These are phyloP conservation scores for Ornithoptera alexandrae DNA, from an alignment of 2,888 invertebrate genomes.

Conservation along the genomic window DNA sequence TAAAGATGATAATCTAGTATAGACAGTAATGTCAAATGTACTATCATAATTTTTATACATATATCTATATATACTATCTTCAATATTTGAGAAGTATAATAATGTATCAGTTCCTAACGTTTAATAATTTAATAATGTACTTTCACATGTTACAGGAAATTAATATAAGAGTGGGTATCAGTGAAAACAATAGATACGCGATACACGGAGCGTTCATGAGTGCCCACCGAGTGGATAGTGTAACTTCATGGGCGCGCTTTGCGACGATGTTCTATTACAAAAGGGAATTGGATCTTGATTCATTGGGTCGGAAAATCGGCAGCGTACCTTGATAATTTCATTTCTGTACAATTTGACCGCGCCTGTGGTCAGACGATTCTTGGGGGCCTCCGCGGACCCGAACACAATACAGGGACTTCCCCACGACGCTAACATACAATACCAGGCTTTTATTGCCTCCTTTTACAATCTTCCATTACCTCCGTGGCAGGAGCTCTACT, in stretches of 20 bases:
- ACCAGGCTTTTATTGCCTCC: slow-evolving; percentile 80
- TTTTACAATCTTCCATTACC: slow-evolving; percentile 80
- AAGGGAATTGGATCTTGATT: slow-evolving; percentile 81
- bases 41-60: background rate
- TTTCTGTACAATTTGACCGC: slow-evolving; percentile 81
- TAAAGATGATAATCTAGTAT: no score
- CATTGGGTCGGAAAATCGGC: slow-evolving; percentile 81
- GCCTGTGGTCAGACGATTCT: slow-evolving; percentile 77
- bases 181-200: slow-evolving; percentile 33
- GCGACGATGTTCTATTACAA: slow-evolving; percentile 81
- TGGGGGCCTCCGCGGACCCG: slow-evolving; percentile 71
- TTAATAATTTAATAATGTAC: background rate
- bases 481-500: slow-evolving; percentile 68
- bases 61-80: no score
- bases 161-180: background rate
- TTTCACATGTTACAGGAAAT: background rate
- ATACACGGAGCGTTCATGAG: slow-evolving; percentile 59
- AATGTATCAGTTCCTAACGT: background rate
- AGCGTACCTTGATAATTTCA: slow-evolving; percentile 81
- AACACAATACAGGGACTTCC: slow-evolving; percentile 74
- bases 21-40: no score
- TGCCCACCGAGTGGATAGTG: slow-evolving; percentile 73
- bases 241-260: slow-evolving; percentile 73
- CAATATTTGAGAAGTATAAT: background rate
- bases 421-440: slow-evolving; percentile 76